Conservation (phyloP, 2,797 vertebrate genomes). For the Sebastes hopkinsi region DNA sequence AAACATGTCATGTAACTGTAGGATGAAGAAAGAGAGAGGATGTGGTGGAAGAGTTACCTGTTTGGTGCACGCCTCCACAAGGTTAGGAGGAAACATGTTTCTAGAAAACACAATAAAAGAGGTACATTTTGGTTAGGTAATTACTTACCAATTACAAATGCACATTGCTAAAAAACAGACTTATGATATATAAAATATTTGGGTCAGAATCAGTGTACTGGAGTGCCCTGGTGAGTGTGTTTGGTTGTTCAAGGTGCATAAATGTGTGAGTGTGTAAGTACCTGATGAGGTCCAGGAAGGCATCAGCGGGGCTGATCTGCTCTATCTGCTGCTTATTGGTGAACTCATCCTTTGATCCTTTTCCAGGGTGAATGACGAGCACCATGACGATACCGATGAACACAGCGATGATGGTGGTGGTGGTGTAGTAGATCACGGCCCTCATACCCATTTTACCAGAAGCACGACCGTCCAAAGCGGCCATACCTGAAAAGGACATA, state of each 20-base stretch:
- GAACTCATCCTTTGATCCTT: constrained; percentile 93
- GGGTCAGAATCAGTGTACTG: neutral
- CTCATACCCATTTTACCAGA: constrained; percentile 97
- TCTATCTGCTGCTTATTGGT: constrained; percentile 89
- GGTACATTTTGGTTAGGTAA: neutral
- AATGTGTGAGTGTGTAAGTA: constrained; percentile 58
- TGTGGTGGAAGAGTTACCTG: constrained; percentile 83
- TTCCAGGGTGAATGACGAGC: constrained; percentile 95
- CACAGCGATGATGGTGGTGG: constrained; percentile 95
- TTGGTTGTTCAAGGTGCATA: neutral
- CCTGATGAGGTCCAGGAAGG: constrained; percentile 98
- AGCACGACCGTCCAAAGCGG: constrained; percentile 93
- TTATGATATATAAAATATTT: neutral
- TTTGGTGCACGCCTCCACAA: constrained; percentile 98
- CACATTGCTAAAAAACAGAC: neutral
- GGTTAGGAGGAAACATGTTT: constrained; percentile 98
- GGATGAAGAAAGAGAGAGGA: neutral
- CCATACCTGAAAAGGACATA: constrained; percentile 86
- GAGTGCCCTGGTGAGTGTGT: neutral
- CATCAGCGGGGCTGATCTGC: constrained; percentile 91
- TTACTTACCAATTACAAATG: neutral
- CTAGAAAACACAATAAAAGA: constrained; percentile 77
- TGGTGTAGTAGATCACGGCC: constrained; percentile 96
- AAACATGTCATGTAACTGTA: neutral
- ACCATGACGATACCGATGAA: constrained; percentile 97